These are phyloP conservation scores for Phragmatobia fuliginosa DNA, from an alignment of 2,888 invertebrate genomes.

Conservation along the genomic window DNA sequence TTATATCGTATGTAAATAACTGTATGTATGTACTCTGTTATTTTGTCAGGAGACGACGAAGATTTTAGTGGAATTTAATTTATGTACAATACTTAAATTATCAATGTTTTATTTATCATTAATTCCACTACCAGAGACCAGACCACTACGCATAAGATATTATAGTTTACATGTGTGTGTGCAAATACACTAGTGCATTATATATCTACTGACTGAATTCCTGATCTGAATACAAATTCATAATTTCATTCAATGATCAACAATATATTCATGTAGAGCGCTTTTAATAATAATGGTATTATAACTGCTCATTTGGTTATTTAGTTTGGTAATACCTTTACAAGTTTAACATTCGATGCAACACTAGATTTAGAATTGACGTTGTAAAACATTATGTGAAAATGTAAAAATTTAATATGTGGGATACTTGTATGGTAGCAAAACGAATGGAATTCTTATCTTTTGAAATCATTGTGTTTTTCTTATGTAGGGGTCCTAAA, in stretches of 20 bases:
- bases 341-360: constrained; percentile 28
- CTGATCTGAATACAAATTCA: no score
- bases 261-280: neutral
- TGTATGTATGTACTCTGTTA: no score
- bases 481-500: constrained; percentile 77
- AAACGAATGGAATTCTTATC: constrained; percentile 56
- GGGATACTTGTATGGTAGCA: constrained; percentile 44
- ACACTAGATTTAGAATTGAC: constrained; percentile 26
- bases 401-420: constrained; percentile 36
- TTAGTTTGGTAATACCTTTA: neutral
- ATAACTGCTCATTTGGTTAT: neutral
- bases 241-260: no score
- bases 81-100: no score
- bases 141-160: no score
- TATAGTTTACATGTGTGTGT: no score
- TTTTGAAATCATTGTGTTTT: constrained; percentile 73
- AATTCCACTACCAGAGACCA: no score
- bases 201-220: no score
- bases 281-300: neutral
- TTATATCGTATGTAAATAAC: neutral
- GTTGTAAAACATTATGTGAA: constrained; percentile 33
- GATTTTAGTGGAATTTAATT: no score
- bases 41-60: neutral
- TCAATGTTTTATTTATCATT: no score
- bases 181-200: no score